Evolutionary conservation across 2,888 invertebrate species (phyloP).

Genomic region (Cynaeus angustus): DNA sequence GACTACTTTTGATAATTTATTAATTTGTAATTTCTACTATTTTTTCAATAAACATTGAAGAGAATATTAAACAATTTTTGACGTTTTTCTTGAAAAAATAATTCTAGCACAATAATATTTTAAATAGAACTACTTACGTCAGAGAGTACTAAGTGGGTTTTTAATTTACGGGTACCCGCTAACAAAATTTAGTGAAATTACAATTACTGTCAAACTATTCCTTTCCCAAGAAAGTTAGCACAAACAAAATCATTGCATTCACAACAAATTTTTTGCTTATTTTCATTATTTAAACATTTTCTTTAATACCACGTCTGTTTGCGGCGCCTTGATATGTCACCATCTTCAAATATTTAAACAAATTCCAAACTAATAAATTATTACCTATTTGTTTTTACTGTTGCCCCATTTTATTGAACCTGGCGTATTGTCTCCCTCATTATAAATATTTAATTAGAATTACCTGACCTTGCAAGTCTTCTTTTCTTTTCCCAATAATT

Average conservation of each 20-base stretch:
- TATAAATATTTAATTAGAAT: slow-evolving; percentile 5
- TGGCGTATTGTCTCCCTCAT: neutral
- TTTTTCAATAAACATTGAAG: too few species aligned
- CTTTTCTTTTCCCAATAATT: slow-evolving; percentile 2
- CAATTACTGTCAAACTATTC: neutral
- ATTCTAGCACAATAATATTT: too few species aligned
- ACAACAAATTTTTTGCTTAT: neutral
- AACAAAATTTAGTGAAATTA: neutral
- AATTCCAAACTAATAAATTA: slow-evolving; percentile 4
- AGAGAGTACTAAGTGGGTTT: neutral
- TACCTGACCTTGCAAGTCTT: neutral
- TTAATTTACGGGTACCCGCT: neutral
- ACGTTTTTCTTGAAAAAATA: too few species aligned
- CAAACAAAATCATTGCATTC: neutral
- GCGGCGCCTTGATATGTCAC: slow-evolving; percentile 5
- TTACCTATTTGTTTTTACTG: slow-evolving; percentile 4
- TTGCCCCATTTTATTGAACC: neutral
- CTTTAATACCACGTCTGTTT: too few species aligned
- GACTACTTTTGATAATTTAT: too few species aligned
- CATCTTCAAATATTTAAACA: slow-evolving; percentile 4
- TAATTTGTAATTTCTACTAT: too few species aligned
- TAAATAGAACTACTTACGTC: neutral
- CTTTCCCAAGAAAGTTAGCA: neutral
- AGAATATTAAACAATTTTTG: too few species aligned
- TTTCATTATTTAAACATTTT: too few species aligned